Evolutionary conservation across 2,113 vertebrate species (phyloP).

Genomic region (Zapornia atra): DNA sequence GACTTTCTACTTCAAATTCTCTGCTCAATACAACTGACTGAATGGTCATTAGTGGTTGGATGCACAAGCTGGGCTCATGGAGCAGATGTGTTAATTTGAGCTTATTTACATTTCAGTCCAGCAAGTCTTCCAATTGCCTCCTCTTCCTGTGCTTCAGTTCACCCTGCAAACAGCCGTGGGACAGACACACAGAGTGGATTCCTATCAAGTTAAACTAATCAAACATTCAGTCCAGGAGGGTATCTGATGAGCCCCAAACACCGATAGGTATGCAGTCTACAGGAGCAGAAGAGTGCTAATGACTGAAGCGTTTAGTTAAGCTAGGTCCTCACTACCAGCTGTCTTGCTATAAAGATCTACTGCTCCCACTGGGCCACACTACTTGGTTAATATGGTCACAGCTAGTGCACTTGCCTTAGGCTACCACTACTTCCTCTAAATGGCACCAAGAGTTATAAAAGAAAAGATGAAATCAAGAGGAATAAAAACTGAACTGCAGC

Average conservation of each 20-base stretch:
- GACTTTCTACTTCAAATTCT: neutral
- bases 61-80: neutral
- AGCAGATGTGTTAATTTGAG: neutral
- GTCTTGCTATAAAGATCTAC: neutral
- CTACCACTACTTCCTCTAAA: neutral
- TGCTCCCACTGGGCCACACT: neutral
- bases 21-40: rapidly evolving
- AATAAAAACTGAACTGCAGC: neutral
- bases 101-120: neutral
- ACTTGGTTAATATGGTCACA: neutral
- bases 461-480: neutral
- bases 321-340: neutral
- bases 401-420: neutral
- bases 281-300: neutral
- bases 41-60: neutral
- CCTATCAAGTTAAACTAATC: neutral
- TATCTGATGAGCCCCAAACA: neutral
- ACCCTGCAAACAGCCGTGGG: neutral
- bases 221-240: neutral
- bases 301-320: neutral
- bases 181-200: neutral
- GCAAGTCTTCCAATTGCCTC: rapidly evolving
- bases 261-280: neutral
- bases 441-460: neutral
- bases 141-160: neutral